phyloP scores from a whole-genome alignment of 2,888 invertebrate species.

The Archips xylosteana region DNA sequence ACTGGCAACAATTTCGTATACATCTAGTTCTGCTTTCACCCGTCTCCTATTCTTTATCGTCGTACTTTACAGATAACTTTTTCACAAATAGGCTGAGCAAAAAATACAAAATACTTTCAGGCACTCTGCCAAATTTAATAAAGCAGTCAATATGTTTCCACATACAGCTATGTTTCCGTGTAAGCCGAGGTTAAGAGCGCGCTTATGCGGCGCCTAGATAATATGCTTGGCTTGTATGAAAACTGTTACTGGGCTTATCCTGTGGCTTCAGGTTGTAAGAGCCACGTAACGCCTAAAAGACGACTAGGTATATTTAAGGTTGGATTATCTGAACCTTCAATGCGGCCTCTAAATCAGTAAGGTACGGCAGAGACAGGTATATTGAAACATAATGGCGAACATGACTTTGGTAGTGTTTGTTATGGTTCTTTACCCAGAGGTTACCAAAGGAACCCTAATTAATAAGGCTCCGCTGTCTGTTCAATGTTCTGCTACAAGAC shows the following conservation, averaged over 20 bases:
- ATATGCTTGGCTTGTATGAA: slow-evolving; percentile 41
- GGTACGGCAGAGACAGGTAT: neutral
- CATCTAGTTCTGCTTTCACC: too few relatives aligned
- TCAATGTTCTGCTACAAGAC: too few relatives aligned
- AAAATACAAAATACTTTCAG: slow-evolving; percentile 41
- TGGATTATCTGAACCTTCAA: neutral
- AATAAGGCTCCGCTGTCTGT: too few relatives aligned
- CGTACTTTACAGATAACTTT: slow-evolving; percentile 23
- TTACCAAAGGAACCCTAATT: too few relatives aligned
- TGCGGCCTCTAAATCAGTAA: neutral
- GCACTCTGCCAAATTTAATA: slow-evolving; percentile 43
- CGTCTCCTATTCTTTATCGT: too few relatives aligned
- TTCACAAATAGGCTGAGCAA: slow-evolving; percentile 32
- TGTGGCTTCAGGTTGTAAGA: slow-evolving; percentile 34
- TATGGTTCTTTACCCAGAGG: too few relatives aligned
- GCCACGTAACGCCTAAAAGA: slow-evolving; percentile 29
- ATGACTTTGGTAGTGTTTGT: neutral
- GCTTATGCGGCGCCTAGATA: slow-evolving; percentile 30
- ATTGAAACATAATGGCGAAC: neutral
- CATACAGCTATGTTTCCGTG: slow-evolving; percentile 31
- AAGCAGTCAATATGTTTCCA: slow-evolving; percentile 42
- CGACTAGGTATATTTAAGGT: slow-evolving; percentile 25
- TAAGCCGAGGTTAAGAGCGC: slow-evolving; percentile 36
- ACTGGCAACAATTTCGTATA: too few relatives aligned
- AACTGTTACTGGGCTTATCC: slow-evolving; percentile 40